Base-by-base conservation (phyloP, 2,113 vertebrate species). In the Rhinolophus sinicus region DNA sequence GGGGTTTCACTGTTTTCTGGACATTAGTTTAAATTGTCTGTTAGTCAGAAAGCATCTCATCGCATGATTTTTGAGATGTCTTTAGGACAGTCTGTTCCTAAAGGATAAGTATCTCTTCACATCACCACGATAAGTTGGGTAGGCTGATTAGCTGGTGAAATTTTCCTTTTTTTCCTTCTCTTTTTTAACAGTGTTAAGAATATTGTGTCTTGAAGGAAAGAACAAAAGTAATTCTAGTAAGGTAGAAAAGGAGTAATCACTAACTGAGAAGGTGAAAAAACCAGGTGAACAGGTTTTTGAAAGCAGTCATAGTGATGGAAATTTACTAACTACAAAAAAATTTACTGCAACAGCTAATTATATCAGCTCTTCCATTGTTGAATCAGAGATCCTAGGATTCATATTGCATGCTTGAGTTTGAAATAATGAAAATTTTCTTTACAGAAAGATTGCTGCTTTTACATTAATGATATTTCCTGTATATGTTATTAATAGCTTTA, bases 201-300 rank as follows among this genome's bases (percentile, higher is more conserved):
- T 77, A 65, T 83, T 82, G 54, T 93, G 72, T 96, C 47, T 75
- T 87, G 93, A 52, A 19, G 58, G n/a, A 88, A 97, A 93, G 76
- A 80, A 86, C 69, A 92, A 93, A 90, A 65, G 90, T 93, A 95
- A 93, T 33, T 81, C 12, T 94, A 83, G 78, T 92, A 95, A 83
- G 40, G 21, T 86, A 82, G 58, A 88, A 95, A 96, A 98, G 87
- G 97, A 97, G 96, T 50, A 38, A 97, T 98, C 97, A 96, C 96
- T 98, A 97, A 97, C 97, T 95, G 97, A 98, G 88, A 80, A 95
- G 85, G 98, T 98, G 91, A 97, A 98, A 97, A 98, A 98, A 97
- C 88, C 94, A 98, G 98, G 96, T 98, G 62, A 98, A 98, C 95
- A 98, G 89, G 98, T 98, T 98, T 98, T 96, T 98, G 97, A 98